Evolutionary conservation across 2,113 vertebrate genomes (phyloP).

Genomic region (Amblyornis subalaris): DNA sequence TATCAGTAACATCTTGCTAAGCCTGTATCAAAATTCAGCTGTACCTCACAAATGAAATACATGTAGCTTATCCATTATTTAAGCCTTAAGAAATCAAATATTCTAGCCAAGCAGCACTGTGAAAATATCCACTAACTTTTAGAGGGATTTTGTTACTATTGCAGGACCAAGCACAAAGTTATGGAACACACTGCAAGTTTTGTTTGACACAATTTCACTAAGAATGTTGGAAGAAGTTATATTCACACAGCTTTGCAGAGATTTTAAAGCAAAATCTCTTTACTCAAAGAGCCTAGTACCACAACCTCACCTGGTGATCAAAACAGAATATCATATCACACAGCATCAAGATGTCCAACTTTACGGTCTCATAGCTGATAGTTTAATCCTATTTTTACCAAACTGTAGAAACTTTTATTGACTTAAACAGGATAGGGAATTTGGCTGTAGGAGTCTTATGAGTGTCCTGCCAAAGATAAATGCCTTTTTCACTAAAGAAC

Average conservation of each 20-base stretch:
- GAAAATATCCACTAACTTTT: not conserved
- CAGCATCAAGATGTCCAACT: not conserved
- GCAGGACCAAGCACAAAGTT: not conserved
- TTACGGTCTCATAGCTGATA: not conserved
- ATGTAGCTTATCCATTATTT: not conserved
- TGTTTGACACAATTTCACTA: not conserved
- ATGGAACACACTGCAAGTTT: not conserved
- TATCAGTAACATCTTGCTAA: not conserved
- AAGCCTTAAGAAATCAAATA: slow-evolving; percentile 10
- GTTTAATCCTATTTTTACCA: not conserved
- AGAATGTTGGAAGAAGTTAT: not conserved
- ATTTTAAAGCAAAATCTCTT: not conserved
- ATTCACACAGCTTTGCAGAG: not conserved
- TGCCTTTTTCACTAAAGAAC: not conserved
- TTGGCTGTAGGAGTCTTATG: not conserved
- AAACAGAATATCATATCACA: not conserved
- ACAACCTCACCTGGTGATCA: not conserved
- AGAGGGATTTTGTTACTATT: not conserved
- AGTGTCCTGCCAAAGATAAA: not conserved
- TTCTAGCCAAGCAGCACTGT: not conserved
- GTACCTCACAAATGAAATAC: not conserved
- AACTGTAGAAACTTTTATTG: not conserved
- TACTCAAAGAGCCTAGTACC: not conserved
- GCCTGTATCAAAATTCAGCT: not conserved
- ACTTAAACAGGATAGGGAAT: not conserved